Conservation (phyloP, 2,797 vertebrate species). For the Otolemur crassicaudatus region DNA sequence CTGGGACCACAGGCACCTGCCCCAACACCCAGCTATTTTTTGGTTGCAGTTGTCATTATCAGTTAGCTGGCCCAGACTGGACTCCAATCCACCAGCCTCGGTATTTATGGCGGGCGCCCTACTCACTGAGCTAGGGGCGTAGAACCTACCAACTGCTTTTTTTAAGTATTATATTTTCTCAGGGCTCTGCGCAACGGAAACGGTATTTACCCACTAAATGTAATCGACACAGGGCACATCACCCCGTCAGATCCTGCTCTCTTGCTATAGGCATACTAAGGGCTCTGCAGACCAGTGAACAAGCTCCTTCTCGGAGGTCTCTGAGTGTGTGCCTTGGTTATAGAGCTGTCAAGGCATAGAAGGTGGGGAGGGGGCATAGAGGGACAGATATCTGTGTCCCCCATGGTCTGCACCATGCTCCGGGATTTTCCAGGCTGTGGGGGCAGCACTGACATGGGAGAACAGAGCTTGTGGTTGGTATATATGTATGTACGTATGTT, state of each 20-base stretch:
- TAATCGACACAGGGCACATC: not conserved
- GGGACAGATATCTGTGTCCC: not conserved
- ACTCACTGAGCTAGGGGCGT: too few species aligned
- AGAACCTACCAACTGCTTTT: not conserved
- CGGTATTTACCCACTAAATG: not conserved
- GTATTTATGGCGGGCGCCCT: too few species aligned
- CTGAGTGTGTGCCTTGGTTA: not conserved
- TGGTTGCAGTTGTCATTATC: too few species aligned
- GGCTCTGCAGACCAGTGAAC: not conserved
- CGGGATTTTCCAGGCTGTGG: not conserved
- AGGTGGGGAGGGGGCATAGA: not conserved
- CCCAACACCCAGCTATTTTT: too few species aligned
- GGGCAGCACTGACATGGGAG: not conserved
- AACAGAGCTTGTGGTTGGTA: not conserved
- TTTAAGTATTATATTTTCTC: not conserved
- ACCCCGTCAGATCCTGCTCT: not conserved
- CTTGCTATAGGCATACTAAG: not conserved
- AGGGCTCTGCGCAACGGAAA: constrained; percentile 5
- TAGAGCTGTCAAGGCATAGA: not conserved
- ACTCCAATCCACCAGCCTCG: too few species aligned
- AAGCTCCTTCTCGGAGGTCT: not conserved
- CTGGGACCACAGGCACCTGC: too few species aligned
- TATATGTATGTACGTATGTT: too few species aligned
- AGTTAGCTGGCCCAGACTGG: too few species aligned
- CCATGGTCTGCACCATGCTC: not conserved